These are phyloP conservation scores for Corythornis cristatus DNA, from an alignment of 2,113 vertebrate genomes.

Conservation along the genomic window DNA sequence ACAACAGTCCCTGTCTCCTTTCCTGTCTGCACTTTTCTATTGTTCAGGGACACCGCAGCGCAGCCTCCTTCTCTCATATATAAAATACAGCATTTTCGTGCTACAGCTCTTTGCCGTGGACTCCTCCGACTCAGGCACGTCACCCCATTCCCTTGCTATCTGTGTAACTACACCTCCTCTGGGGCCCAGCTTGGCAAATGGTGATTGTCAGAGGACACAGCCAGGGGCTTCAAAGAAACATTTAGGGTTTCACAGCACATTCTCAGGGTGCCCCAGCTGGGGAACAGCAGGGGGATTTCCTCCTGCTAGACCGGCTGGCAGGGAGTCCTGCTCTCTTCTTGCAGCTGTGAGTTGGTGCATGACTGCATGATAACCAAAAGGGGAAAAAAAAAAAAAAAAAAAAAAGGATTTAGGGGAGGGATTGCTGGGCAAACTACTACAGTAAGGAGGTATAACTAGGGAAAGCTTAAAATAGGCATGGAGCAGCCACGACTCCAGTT, in stretches of 20 bases:
- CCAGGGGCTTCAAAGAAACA: neutral
- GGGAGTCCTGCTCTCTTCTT: neutral
- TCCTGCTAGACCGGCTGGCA: neutral
- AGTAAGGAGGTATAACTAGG: constrained; percentile 6
- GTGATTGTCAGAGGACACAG: neutral
- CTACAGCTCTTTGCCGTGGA: neutral
- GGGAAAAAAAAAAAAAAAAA: neutral
- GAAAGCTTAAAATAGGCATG: constrained; percentile 23
- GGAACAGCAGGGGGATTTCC: neutral
- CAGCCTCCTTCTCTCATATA: neutral
- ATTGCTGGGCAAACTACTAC: neutral
- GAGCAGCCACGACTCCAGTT: constrained; percentile 23
- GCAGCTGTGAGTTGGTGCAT: rapidly evolving
- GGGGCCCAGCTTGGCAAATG: neutral
- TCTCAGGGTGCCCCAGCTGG: neutral
- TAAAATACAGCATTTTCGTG: rapidly evolving
- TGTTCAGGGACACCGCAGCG: neutral
- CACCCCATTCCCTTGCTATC: neutral
- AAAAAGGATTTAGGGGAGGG: neutral
- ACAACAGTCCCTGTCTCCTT: neutral
- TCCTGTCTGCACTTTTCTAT: neutral
- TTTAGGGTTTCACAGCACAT: neutral
- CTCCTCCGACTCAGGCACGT: neutral
- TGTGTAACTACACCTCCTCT: neutral
- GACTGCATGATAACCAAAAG: neutral